These are phyloP conservation scores for Chrysina gloriosa DNA, from an alignment of 2,888 invertebrate genomes.

Conservation along the genomic window DNA sequence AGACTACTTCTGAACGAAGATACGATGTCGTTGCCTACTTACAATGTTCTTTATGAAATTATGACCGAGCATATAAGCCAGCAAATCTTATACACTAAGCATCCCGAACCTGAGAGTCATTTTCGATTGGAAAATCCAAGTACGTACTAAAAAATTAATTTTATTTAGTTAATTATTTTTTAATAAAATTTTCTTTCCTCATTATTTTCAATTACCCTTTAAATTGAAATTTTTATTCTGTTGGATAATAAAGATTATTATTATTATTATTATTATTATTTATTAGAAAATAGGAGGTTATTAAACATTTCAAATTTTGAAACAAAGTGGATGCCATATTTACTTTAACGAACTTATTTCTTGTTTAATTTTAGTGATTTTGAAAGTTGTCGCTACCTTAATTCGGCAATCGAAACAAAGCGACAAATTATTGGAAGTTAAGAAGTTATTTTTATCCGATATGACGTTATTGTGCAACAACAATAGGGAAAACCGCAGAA, in stretches of 20 bases:
- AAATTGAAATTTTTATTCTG: no score
- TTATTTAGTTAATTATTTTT: not conserved
- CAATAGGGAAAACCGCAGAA: conserved; percentile 95
- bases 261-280: conserved; percentile 7
- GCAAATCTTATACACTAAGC: conserved; percentile 92
- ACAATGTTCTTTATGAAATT: conserved; percentile 98
- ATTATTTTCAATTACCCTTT: conserved; percentile 11
- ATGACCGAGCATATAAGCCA: conserved; percentile 97
- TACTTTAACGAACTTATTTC: no score
- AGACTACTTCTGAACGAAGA: conserved; percentile 90
- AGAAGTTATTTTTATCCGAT: conserved; percentile 96
- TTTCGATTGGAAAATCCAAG: conserved; percentile 97
- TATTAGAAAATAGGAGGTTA: no score
- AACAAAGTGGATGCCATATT: no score
- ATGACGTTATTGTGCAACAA: conserved; percentile 98
- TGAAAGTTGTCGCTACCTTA: conserved; percentile 98
- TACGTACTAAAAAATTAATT: conserved; percentile 66
- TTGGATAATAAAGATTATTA: no score
- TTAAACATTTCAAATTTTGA: no score
- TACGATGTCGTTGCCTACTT: conserved; percentile 91
- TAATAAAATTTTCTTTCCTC: not conserved
- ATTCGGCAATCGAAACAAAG: conserved; percentile 96
- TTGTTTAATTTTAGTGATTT: conserved; percentile 79
- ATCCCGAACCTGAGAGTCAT: conserved; percentile 95
- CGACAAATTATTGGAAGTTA: conserved; percentile 90